These are phyloP conservation scores for Volucella bombylans DNA, from an alignment of 2,888 invertebrate genomes.

Conservation along the genomic window DNA sequence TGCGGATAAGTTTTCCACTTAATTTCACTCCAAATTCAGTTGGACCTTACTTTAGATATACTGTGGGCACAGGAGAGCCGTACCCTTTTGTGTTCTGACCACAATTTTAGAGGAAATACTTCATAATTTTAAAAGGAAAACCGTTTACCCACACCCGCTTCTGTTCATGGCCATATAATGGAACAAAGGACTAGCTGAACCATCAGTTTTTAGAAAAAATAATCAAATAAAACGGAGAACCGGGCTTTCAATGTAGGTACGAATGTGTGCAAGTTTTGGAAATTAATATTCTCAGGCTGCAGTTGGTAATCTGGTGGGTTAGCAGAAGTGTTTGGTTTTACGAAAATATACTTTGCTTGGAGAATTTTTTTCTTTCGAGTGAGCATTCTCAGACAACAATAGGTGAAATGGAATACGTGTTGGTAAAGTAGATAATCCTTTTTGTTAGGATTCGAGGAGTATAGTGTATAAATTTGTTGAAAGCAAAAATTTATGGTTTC, in stretches of 20 bases:
- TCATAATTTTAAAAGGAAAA: conserved; percentile 53
- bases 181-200: conserved; percentile 38
- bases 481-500: too few species aligned
- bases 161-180: conserved; percentile 27
- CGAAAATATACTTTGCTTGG: too few species aligned
- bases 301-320: neutral
- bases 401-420: too few species aligned
- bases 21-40: conserved; percentile 69
- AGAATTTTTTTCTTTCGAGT: too few species aligned
- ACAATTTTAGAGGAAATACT: conserved; percentile 52
- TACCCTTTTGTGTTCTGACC: conserved; percentile 53
- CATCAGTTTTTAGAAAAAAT: neutral
- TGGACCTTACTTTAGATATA: conserved; percentile 44
- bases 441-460: too few species aligned
- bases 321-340: too few species aligned
- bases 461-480: too few species aligned
- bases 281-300: neutral
- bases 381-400: too few species aligned
- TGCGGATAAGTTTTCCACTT: conserved; percentile 73
- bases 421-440: too few species aligned
- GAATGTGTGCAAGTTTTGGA: neutral
- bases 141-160: conserved; percentile 1
- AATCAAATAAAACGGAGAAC: too few species aligned
- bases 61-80: neutral
- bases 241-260: neutral